These are phyloP conservation scores for Cynaeus angustus DNA, from an alignment of 2,888 invertebrate genomes.

Conservation along the genomic window DNA sequence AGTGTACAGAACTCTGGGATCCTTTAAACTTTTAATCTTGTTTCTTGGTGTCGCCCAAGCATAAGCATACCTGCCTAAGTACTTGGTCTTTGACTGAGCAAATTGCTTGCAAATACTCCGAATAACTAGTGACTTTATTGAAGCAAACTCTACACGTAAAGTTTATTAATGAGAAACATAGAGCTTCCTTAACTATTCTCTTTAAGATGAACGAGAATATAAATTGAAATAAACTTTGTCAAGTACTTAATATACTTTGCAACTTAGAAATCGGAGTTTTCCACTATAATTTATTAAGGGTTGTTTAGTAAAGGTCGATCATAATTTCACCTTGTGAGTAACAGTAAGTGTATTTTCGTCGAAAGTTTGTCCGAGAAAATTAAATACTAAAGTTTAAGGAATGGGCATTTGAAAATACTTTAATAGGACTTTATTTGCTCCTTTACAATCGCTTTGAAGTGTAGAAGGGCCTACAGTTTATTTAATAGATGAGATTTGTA, in stretches of 20 bases:
- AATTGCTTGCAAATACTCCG: conserved; percentile 34
- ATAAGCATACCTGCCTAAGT: not conserved
- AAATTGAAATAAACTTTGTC: conserved; percentile 49
- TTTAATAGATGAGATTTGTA: conserved; percentile 51
- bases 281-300: conserved; percentile 35
- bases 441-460: conserved; percentile 47
- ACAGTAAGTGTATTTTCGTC: not conserved
- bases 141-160: conserved; percentile 38
- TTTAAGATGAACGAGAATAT: conserved; percentile 44
- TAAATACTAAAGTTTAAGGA: conserved; percentile 30
- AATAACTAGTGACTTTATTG: conserved; percentile 42
- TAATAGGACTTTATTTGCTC: conserved; percentile 47
- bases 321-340: not conserved
- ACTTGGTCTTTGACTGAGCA: conserved; percentile 17
- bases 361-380: conserved; percentile 17
- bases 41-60: not conserved
- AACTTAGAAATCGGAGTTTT: conserved; percentile 5
- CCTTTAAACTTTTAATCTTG: no score
- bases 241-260: conserved; percentile 47
- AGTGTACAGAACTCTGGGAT: no score
- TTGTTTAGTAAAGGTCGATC: no score
- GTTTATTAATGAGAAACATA: conserved; percentile 45
- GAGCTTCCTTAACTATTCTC: conserved; percentile 49
- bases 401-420: conserved; percentile 40
- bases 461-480: conserved; percentile 46